These are phyloP conservation scores for Esperia sulphurella DNA, from an alignment of 2,888 invertebrate genomes.

Conservation along the genomic window DNA sequence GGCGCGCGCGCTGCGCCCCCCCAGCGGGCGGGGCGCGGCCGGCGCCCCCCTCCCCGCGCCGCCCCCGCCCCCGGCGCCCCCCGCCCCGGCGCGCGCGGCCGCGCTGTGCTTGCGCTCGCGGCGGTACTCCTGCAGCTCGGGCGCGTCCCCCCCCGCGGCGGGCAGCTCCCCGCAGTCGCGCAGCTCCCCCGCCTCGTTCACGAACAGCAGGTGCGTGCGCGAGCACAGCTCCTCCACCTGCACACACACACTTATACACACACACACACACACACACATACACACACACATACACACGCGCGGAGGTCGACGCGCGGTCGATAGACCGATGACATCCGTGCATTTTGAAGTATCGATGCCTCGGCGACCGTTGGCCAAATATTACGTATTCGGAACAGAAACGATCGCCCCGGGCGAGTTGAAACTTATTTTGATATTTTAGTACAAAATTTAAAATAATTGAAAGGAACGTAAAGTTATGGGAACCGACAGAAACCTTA, in stretches of 20 bases:
- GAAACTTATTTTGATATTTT: too few relatives aligned
- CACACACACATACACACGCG: background rate
- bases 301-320: background rate
- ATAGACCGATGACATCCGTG: too few relatives aligned
- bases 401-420: too few relatives aligned
- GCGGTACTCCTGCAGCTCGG: slow-evolving; percentile 87
- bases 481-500: too few relatives aligned
- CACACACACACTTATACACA: background rate
- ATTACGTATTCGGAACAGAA: too few relatives aligned
- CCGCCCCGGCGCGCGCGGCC: slow-evolving; percentile 80
- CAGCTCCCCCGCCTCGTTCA: slow-evolving; percentile 86
- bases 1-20: slow-evolving; percentile 55
- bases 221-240: slow-evolving; percentile 74
- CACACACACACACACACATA: background rate
- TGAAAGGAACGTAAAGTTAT: too few relatives aligned
- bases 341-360: too few relatives aligned
- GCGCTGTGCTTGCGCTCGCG: slow-evolving; percentile 79
- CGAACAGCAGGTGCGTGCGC: slow-evolving; percentile 87
- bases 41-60: slow-evolving; percentile 50
- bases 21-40: slow-evolving; percentile 79
- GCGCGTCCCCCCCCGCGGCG: slow-evolving; percentile 81
- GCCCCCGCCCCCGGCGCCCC: slow-evolving; percentile 30
- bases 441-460: too few relatives aligned
- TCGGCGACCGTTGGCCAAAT: too few relatives aligned
- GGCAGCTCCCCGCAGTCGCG: slow-evolving; percentile 90